These are phyloP conservation scores for Herpailurus yagouaroundi DNA, from an alignment of 2,113 vertebrate species.

Conservation along the genomic window DNA sequence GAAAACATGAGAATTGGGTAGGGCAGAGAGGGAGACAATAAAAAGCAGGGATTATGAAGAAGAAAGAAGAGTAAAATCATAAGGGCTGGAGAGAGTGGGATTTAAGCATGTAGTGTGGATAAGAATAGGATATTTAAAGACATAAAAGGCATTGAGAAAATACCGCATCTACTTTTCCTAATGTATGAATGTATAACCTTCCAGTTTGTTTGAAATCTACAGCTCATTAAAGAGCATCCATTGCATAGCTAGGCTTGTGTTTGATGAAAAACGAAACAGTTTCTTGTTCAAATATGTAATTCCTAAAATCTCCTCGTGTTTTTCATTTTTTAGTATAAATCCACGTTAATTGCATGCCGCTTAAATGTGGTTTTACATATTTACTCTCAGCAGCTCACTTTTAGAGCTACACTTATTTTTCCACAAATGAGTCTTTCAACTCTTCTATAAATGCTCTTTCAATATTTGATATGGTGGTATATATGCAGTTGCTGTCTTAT, in stretches of 20 bases:
- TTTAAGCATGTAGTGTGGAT: neutral
- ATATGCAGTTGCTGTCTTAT: conserved; percentile 44
- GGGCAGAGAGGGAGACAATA: neutral
- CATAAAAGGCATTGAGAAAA: neutral
- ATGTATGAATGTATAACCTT: neutral
- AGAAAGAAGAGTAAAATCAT: neutral
- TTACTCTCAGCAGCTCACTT: conserved; percentile 50
- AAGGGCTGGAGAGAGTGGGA: neutral
- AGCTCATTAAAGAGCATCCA: neutral
- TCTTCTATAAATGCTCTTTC: conserved; percentile 67
- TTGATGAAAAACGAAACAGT: neutral
- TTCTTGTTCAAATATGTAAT: conserved; percentile 49
- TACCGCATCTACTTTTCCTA: neutral
- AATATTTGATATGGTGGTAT: conserved; percentile 65
- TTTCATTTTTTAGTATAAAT: conserved; percentile 58
- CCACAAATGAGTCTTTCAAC: conserved; percentile 68
- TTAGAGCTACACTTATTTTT: conserved; percentile 71
- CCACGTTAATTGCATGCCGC: conserved; percentile 17
- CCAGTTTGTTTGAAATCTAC: neutral
- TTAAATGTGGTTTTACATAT: conserved; percentile 60
- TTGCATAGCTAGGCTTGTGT: neutral
- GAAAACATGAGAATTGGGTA: neutral
- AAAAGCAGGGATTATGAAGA: neutral
- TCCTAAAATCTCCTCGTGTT: conserved; percentile 22
- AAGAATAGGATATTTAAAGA: neutral